These are phyloP conservation scores for Zosterops pallidus DNA, from an alignment of 2,113 vertebrate species.

Conservation along the genomic window DNA sequence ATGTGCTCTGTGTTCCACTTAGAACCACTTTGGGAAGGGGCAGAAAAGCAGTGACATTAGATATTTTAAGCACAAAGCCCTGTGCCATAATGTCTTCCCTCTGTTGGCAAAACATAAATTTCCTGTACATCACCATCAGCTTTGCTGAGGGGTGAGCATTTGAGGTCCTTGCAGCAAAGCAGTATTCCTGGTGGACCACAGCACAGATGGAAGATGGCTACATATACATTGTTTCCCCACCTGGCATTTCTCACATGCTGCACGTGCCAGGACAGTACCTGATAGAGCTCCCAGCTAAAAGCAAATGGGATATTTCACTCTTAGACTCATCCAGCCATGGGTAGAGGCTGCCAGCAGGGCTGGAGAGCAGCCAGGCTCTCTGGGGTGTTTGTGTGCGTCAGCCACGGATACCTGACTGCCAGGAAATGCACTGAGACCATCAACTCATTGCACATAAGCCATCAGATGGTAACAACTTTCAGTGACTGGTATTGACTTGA, in stretches of 20 bases:
- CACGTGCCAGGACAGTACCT: not conserved
- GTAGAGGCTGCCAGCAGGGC: not conserved
- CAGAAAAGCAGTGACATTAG: not conserved
- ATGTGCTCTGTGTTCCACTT: not conserved
- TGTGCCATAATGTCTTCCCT: not conserved
- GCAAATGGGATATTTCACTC: not conserved
- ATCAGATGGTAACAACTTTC: slow-evolving; percentile 68
- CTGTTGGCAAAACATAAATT: not conserved
- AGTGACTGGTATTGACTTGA: slow-evolving; percentile 49
- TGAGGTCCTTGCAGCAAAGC: not conserved
- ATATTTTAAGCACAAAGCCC: not conserved
- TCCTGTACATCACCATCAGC: not conserved
- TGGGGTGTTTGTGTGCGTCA: slow-evolving; percentile 40
- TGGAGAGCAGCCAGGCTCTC: not conserved
- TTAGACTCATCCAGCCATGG: not conserved
- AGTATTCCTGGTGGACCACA: not conserved
- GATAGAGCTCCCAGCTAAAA: not conserved
- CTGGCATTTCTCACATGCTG: not conserved
- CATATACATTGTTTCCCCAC: not conserved
- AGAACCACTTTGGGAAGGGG: not conserved
- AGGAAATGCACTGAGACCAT: slow-evolving; percentile 60
- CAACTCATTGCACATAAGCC: slow-evolving; percentile 51
- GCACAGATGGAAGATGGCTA: not conserved
- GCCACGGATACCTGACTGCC: slow-evolving; percentile 51
- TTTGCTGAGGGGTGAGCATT: not conserved